Evolutionary conservation across 92 coral and sea anemone genomes (phyloP), one percentile per base, ranked within the genome.

Genomic region (Hydrozoanthus gracilis): DNA sequence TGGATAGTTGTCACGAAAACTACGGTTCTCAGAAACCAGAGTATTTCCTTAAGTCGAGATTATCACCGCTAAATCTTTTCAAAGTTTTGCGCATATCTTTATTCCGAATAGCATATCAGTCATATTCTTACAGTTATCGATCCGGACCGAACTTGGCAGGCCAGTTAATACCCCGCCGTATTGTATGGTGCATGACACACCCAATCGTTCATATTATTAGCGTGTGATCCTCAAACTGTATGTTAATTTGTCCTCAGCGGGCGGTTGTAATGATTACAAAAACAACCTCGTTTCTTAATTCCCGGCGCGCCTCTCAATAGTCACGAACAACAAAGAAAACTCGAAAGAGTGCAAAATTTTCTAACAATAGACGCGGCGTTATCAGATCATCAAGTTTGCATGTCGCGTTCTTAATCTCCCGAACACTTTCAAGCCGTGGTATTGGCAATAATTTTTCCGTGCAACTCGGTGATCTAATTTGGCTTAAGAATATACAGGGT

Each of bases 391-490:
- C 48, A 14, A 13, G 20, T 77, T 77, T 54, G 18, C 51, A 77
- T 4, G 52, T 50, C 6, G 3, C 50, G 39, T 39, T 44, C 44
- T 35, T 13, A 54, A 20, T 4, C 50, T 39, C 17, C 14, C 51
- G 8, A 55, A 39, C 14, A 35, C 51, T 77, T 56, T 11, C 20
- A 55, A 54, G 67, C 18, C 15, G n/a, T 56, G 35, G 44, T 77
- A 49, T 77, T 55, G 69, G 67, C 66, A 55, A 54, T 6, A 20
- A 12, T 54, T 56, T 11, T 77, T 77, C 68, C 82, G 82, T 77
- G 82, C 82, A 35, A 6, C 5, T 45, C 8, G 82, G 82, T 77
- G 82, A 77, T 44, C 82, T 77, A 77, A 77, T 77, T 55, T 56
- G 13, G 65, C 46, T 77, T 11, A 20, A 5, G 16, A 4, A 0